Percentiles rank a stretch among this genome's conserved stretches.
phyloP scores from a whole-genome alignment of 1,140 invertebrate genomes.

The Idris sp. region DNA sequence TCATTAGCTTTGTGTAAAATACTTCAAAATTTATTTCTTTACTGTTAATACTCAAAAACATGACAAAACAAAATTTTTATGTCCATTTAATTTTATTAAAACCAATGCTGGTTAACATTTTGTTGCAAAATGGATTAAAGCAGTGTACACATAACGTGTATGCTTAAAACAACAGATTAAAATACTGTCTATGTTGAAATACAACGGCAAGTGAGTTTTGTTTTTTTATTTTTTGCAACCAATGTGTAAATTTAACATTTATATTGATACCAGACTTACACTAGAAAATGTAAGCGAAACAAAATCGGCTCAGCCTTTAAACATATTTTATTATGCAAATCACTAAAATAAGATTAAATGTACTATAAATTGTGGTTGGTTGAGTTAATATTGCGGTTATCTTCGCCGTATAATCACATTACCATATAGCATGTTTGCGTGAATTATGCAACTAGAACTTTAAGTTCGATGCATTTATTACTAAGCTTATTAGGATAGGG shows the following conservation, averaged over 20 bases:
- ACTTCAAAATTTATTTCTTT: too few relatives aligned
- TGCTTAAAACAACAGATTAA: too few relatives aligned
- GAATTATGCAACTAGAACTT: conserved; percentile 58
- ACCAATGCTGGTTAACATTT: too few relatives aligned
- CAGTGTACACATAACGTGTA: too few relatives aligned
- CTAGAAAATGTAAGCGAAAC: conserved; percentile 21
- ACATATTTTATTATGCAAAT: conserved; percentile 46
- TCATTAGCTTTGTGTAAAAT: too few relatives aligned
- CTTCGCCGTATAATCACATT: conserved; percentile 52
- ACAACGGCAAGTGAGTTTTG: too few relatives aligned
- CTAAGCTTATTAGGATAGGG: conserved; percentile 53
- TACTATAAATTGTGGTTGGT: conserved; percentile 58
- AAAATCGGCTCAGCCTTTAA: conserved; percentile 15
- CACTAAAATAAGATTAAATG: conserved; percentile 59
- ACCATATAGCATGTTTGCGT: conserved; percentile 59
- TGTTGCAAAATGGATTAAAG: too few relatives aligned
- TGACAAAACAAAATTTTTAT: too few relatives aligned
- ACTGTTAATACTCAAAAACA: too few relatives aligned
- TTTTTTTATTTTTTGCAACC: background rate
- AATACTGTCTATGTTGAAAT: too few relatives aligned
- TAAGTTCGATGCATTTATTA: conserved; percentile 61
- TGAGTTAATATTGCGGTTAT: conserved; percentile 61
- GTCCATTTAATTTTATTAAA: too few relatives aligned
- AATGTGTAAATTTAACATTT: conserved; percentile 7
- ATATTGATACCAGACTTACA: conserved; percentile 10